phyloP scores from a whole-genome alignment of 2,797 vertebrate species.

The Merluccius polli region DNA sequence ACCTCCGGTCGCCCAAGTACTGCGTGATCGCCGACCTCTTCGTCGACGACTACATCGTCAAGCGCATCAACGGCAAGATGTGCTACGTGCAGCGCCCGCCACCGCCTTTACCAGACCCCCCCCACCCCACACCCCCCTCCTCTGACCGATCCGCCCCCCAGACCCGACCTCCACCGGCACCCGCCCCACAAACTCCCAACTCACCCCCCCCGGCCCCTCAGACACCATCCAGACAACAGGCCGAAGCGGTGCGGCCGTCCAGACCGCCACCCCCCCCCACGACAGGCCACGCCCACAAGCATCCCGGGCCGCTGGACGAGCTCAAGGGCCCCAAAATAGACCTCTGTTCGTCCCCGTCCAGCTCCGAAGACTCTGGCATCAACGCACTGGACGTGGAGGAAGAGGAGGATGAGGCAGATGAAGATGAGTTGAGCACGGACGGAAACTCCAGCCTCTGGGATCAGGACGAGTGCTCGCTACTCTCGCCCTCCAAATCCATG shows the following conservation, averaged over 20 bases:
- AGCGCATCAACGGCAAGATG: constrained; percentile 98
- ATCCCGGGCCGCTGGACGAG: constrained; percentile 63
- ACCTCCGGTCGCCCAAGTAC: constrained; percentile 86
- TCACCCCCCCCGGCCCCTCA: constrained; percentile 29
- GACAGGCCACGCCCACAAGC: constrained; percentile 47
- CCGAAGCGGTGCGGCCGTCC: too few species aligned
- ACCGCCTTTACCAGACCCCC: constrained; percentile 63
- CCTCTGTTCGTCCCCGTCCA: constrained; percentile 93
- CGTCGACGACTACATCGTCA: constrained; percentile 93
- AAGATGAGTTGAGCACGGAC: constrained; percentile 71
- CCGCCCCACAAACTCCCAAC: constrained; percentile 42
- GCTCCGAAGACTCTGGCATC: constrained; percentile 97
- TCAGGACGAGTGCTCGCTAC: constrained; percentile 85
- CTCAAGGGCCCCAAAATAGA: constrained; percentile 85
- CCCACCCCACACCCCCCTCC: constrained; percentile 46
- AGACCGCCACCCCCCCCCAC: constrained; percentile 35
- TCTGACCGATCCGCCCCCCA: constrained; percentile 47
- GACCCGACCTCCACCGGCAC: constrained; percentile 43
- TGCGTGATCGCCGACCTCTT: constrained; percentile 94
- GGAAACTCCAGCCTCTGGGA: constrained; percentile 90
- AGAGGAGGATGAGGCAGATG: constrained; percentile 70
- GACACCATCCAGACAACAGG: not conserved
- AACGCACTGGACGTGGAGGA: constrained; percentile 82
- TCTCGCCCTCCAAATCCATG: constrained; percentile 91
- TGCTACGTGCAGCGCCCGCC: constrained; percentile 92